These are phyloP conservation scores for Drosophila ezoana DNA, from an alignment of 2,888 invertebrate genomes.

Conservation along the genomic window DNA sequence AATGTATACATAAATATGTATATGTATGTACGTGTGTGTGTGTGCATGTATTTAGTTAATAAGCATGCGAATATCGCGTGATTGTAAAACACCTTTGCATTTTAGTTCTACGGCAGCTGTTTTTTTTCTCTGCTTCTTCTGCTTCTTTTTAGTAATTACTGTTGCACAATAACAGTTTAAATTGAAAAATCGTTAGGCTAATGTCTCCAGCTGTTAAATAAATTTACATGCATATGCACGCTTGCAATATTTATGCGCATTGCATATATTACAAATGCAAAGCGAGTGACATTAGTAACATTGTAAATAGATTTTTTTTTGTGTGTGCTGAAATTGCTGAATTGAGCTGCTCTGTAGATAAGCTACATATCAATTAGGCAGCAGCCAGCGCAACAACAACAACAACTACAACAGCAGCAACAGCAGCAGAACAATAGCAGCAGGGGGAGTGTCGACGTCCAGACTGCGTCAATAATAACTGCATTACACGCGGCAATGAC, in stretches of 20 bases:
- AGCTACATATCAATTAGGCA: constrained; percentile 44
- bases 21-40: background rate
- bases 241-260: constrained; percentile 21
- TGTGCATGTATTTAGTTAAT: background rate
- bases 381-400: constrained; percentile 23
- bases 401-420: background rate
- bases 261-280: constrained; percentile 3
- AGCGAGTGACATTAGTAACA: constrained; percentile 17
- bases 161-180: constrained; percentile 25
- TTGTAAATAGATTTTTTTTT: constrained; percentile 4
- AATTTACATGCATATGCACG: constrained; percentile 41
- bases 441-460: constrained; percentile 42
- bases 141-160: constrained; percentile 12
- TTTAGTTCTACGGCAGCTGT: constrained; percentile 45
- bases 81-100: constrained; percentile 51
- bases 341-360: constrained; percentile 21
- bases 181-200: constrained; percentile 33
- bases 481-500: constrained; percentile 66
- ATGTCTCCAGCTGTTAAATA: constrained; percentile 36
- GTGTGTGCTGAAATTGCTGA: background rate
- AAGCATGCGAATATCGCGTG: constrained; percentile 19
- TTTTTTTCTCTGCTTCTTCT: constrained; percentile 6
- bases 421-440: constrained; percentile 3
- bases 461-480: constrained; percentile 81
- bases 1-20: background rate